These are phyloP conservation scores for Amphimedon queenslandica DNA, from an alignment of 37 sponge, comb jelly and placozoan species.

Conservation along the genomic window DNA sequence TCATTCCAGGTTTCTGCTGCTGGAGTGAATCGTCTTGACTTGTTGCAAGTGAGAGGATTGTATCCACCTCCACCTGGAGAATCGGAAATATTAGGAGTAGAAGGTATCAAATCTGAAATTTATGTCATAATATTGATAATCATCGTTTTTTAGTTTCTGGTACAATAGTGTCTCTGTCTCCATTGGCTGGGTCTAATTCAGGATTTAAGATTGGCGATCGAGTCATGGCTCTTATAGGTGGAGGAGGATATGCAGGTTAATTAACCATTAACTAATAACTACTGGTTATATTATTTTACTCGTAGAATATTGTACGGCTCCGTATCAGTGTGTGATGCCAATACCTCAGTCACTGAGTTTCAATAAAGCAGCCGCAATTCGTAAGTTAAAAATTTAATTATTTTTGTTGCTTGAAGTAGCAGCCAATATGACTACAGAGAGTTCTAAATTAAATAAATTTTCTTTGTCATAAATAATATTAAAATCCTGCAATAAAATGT, in stretches of 20 bases:
- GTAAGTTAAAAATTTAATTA: slow-evolving; percentile 31
- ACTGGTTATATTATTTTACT: background rate
- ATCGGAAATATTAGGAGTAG: slow-evolving; percentile 84
- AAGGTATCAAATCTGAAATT: slow-evolving; percentile 43
- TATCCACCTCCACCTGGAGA: slow-evolving; percentile 86
- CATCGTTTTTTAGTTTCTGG: slow-evolving; percentile 60
- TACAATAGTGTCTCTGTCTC: slow-evolving; percentile 33
- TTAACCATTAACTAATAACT: background rate
- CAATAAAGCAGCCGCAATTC: slow-evolving; percentile 69
- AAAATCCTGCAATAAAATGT: too few relatives aligned
- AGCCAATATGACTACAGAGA: too few relatives aligned
- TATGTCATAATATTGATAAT: background rate
- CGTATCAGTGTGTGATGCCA: slow-evolving; percentile 69
- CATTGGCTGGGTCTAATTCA: slow-evolving; percentile 27
- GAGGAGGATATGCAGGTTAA: slow-evolving; percentile 91
- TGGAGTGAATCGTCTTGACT: slow-evolving; percentile 84
- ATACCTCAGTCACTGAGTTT: slow-evolving; percentile 51
- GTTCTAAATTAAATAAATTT: too few relatives aligned
- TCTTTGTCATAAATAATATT: too few relatives aligned
- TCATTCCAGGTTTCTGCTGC: slow-evolving; percentile 61
- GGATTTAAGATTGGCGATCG: slow-evolving; percentile 64
- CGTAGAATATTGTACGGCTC: slow-evolving; percentile 70
- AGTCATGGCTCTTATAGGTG: slow-evolving; percentile 87
- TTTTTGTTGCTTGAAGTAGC: too few relatives aligned
- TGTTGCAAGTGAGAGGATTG: slow-evolving; percentile 62